These are phyloP conservation scores for Candidula unifasciata DNA, from an alignment of 2,888 invertebrate genomes.

Conservation along the genomic window DNA sequence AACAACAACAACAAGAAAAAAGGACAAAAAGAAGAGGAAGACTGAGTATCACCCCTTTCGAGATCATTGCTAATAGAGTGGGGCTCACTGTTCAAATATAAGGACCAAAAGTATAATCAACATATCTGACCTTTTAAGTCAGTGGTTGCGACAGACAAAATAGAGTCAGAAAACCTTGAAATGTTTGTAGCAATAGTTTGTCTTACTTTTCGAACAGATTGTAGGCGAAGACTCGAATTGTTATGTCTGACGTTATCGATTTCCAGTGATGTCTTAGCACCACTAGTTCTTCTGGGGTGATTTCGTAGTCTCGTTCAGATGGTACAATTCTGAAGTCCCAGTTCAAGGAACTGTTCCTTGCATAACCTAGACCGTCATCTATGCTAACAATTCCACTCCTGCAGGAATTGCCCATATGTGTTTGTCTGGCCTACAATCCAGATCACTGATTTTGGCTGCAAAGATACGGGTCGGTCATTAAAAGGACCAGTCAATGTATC, in stretches of 20 bases:
- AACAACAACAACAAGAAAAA: too few species aligned
- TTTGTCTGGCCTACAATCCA: too few species aligned
- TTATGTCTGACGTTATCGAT: not conserved
- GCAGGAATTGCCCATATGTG: not conserved
- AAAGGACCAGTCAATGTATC: too few species aligned
- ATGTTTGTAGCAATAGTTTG: not conserved
- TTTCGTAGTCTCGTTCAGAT: not conserved
- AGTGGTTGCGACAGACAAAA: too few species aligned
- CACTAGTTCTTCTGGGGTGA: not conserved
- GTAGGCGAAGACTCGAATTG: not conserved
- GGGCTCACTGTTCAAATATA: too few species aligned
- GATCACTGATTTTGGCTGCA: too few species aligned
- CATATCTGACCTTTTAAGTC: too few species aligned
- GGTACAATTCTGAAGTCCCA: not conserved
- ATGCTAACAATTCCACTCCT: not conserved
- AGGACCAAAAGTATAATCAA: too few species aligned
- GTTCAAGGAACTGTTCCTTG: not conserved
- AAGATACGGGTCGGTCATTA: too few species aligned
- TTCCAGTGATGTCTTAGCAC: not conserved
- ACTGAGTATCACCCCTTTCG: not conserved
- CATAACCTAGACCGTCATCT: not conserved
- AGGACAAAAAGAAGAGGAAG: not conserved
- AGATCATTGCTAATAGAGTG: too few species aligned
- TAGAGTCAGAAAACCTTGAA: too few species aligned
- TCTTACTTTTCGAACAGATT: slow-evolving; percentile 22